Percentiles rank a stretch among this genome's conserved stretches.
Evolutionary conservation across 2,888 invertebrate species (phyloP).

Genomic region (Corbicula japonica): DNA sequence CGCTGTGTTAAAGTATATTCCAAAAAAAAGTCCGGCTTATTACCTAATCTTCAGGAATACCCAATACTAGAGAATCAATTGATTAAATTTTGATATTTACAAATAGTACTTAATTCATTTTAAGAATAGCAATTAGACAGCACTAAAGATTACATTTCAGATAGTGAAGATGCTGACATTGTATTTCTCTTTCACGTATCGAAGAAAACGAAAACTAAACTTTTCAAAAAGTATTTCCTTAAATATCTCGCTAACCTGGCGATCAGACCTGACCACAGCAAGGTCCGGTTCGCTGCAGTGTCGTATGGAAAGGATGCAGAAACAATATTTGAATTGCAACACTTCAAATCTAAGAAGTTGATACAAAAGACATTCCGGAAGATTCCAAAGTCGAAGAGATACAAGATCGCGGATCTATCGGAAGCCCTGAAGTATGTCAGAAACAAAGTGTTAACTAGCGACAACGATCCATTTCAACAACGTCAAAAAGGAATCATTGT

Average conservation of each 20-base stretch:
- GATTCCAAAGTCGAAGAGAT: constrained; percentile 59
- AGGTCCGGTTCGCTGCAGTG: constrained; percentile 80
- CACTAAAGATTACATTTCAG: constrained; percentile 27
- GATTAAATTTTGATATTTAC: too few relatives aligned
- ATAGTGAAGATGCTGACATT: constrained; percentile 68
- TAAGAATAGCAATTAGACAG: neutral
- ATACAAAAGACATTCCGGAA: constrained; percentile 61
- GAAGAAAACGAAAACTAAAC: constrained; percentile 59
- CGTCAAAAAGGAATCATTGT: constrained; percentile 71
- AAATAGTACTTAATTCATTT: too few relatives aligned
- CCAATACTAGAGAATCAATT: too few relatives aligned
- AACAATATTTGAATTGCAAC: constrained; percentile 56
- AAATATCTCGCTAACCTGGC: constrained; percentile 70
- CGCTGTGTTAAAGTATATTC: too few relatives aligned
- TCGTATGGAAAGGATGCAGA: constrained; percentile 81
- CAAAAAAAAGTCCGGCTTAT: too few relatives aligned
- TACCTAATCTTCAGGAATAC: too few relatives aligned
- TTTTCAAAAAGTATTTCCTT: constrained; percentile 65
- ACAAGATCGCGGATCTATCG: constrained; percentile 53
- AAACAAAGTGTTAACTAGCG: constrained; percentile 52
- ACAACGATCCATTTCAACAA: constrained; percentile 64
- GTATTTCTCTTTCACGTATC: constrained; percentile 73
- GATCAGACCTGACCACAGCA: constrained; percentile 67
- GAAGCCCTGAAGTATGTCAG: constrained; percentile 54
- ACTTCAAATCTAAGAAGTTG: constrained; percentile 48